These are phyloP conservation scores for Gallinago paraguaiae DNA, from an alignment of 2,113 vertebrate genomes.

Conservation along the genomic window DNA sequence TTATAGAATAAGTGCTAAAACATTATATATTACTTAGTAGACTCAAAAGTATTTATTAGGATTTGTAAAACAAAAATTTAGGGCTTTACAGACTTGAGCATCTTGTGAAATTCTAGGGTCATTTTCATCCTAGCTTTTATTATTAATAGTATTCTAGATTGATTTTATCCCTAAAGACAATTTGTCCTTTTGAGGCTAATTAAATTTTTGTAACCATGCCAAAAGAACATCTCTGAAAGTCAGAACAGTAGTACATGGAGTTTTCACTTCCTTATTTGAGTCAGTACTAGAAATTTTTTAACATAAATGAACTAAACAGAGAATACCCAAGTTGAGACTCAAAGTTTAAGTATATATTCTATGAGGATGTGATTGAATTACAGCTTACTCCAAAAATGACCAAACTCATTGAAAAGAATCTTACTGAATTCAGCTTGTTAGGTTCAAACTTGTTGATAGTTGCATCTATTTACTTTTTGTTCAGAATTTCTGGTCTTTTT, in stretches of 20 bases:
- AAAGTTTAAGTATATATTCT: not conserved
- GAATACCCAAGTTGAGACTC: not conserved
- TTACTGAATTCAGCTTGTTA: not conserved
- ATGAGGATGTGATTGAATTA: not conserved
- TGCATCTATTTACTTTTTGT: not conserved
- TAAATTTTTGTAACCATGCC: slow-evolving; percentile 73
- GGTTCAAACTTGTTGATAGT: not conserved
- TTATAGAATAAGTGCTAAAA: not conserved
- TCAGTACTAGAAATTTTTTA: not conserved
- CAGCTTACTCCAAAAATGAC: not conserved
- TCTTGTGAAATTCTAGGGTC: slow-evolving; percentile 26
- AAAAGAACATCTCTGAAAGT: slow-evolving; percentile 68
- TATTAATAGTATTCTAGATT: slow-evolving; percentile 54
- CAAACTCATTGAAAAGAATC: not conserved
- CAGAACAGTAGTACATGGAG: slow-evolving; percentile 35
- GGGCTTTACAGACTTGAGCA: not conserved
- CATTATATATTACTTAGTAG: not conserved
- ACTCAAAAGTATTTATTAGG: not conserved
- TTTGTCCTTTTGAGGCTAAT: slow-evolving; percentile 75
- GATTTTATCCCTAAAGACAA: slow-evolving; percentile 70
- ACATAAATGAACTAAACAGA: not conserved
- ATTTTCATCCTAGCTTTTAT: slow-evolving; percentile 43
- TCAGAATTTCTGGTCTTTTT: not conserved
- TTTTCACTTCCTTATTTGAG: slow-evolving; percentile 44
- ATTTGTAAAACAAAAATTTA: slow-evolving; percentile 11